Percentiles rank a stretch among this genome's conserved stretches.
phyloP scores from a whole-genome alignment of 2,888 invertebrate species.

The Orgyia antiqua region DNA sequence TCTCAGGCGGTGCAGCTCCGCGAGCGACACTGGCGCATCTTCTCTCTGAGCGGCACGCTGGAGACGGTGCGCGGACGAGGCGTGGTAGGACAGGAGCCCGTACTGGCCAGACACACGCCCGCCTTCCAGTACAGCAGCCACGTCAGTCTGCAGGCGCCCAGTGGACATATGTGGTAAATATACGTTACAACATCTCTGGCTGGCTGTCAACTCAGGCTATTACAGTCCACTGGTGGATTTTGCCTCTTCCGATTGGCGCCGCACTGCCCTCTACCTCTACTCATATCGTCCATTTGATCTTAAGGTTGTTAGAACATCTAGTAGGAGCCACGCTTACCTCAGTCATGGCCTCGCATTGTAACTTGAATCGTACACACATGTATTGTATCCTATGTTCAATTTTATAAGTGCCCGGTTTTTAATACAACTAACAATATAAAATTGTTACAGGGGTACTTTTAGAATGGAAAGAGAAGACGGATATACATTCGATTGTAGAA shows the following conservation, averaged over 20 bases:
- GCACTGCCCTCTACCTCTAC: too few species aligned
- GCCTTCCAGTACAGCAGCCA: constrained; percentile 99
- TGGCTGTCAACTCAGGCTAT: too few species aligned
- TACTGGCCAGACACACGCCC: constrained; percentile 90
- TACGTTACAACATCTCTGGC: constrained; percentile 22
- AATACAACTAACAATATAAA: constrained; percentile 1
- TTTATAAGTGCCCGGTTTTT: too few species aligned
- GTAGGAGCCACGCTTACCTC: too few species aligned
- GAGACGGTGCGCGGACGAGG: constrained; percentile 97
- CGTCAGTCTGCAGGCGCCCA: constrained; percentile 96
- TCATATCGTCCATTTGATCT: too few species aligned
- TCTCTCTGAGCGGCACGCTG: constrained; percentile 94
- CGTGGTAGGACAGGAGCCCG: constrained; percentile 98
- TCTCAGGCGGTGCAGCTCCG: constrained; percentile 92
- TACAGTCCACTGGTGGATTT: too few species aligned
- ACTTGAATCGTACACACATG: too few species aligned
- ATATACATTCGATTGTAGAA: constrained; percentile 96
- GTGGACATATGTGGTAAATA: constrained; percentile 96
- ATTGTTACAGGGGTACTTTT: constrained; percentile 86
- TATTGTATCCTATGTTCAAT: too few species aligned
- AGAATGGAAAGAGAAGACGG: constrained; percentile 98
- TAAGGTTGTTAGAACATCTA: too few species aligned
- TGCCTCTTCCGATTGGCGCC: too few species aligned
- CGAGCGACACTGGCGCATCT: constrained; percentile 99
- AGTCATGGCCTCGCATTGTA: too few species aligned